Conservation (phyloP, 2,888 invertebrate species). For the Polyommatus icarus region DNA sequence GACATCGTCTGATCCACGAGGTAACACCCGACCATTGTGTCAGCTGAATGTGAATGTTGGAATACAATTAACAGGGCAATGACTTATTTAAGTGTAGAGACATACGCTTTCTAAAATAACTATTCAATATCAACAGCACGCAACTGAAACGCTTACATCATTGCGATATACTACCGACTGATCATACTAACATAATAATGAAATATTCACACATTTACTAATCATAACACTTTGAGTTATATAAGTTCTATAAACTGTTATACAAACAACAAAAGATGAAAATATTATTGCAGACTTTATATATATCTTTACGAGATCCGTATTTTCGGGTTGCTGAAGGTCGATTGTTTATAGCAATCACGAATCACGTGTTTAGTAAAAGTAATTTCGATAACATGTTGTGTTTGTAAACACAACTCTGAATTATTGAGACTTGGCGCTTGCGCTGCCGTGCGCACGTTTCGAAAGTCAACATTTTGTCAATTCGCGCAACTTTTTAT, state of each 20-base stretch:
- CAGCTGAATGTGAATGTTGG: slow-evolving; percentile 37
- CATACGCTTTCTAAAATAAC: slow-evolving; percentile 75
- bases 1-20: slow-evolving; percentile 10
- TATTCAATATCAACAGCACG: slow-evolving; percentile 73
- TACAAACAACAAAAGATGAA: neutral
- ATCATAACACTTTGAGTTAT: slow-evolving; percentile 11
- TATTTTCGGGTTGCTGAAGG: neutral
- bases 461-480: neutral
- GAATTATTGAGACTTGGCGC: neutral
- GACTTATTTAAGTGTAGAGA: slow-evolving; percentile 61
- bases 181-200: slow-evolving; percentile 29
- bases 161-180: slow-evolving; percentile 35
- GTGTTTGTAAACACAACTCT: neutral
- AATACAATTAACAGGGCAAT: slow-evolving; percentile 53
- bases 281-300: neutral
- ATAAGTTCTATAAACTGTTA: neutral
- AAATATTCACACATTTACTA: slow-evolving; percentile 7
- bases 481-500: neutral
- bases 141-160: slow-evolving; percentile 65
- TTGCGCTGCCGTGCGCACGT: neutral
- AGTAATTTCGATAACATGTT: neutral
- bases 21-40: slow-evolving; percentile 20
- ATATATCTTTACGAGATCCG: neutral
- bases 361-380: slow-evolving; percentile 12
- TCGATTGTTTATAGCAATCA: neutral